Evolutionary conservation across 2,797 vertebrate species (phyloP).

Genomic region (Siniperca obscura): DNA sequence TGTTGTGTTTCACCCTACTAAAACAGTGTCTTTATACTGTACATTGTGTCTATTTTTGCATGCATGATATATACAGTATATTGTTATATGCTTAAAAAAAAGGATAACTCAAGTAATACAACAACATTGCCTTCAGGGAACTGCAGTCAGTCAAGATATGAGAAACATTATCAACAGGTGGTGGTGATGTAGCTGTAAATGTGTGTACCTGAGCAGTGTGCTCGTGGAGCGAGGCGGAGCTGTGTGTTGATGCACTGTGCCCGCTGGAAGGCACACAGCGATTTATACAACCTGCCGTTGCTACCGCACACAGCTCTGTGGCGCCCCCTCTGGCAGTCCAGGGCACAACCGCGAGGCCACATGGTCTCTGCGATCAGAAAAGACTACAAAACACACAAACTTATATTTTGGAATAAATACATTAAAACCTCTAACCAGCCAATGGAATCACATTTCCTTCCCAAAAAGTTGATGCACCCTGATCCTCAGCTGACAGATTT

Average conservation of each 20-base stretch:
- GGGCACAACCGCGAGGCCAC: constrained; percentile 66
- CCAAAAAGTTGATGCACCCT: background rate
- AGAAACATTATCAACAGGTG: background rate
- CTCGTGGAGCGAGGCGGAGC: constrained; percentile 51
- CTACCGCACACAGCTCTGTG: constrained; percentile 72
- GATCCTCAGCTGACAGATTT: background rate
- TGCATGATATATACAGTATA: background rate
- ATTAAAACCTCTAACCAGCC: background rate
- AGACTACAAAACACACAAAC: constrained; percentile 50
- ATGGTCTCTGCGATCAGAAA: constrained; percentile 77
- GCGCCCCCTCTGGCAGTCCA: constrained; percentile 75
- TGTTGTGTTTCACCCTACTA: background rate
- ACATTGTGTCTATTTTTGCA: background rate
- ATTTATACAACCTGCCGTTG: constrained; percentile 76
- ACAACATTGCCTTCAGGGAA: background rate
- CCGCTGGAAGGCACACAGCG: constrained; percentile 75
- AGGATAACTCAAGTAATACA: background rate
- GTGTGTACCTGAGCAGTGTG: constrained; percentile 66
- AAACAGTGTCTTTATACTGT: too few relatives aligned
- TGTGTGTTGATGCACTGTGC: constrained; percentile 75
- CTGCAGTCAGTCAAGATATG: background rate
- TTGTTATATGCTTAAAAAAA: background rate
- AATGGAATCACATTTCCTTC: background rate
- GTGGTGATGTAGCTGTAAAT: background rate
- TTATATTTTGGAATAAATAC: background rate